Evolutionary conservation across 2,113 vertebrate species (phyloP).

Genomic region (Atractosteus spatula): DNA sequence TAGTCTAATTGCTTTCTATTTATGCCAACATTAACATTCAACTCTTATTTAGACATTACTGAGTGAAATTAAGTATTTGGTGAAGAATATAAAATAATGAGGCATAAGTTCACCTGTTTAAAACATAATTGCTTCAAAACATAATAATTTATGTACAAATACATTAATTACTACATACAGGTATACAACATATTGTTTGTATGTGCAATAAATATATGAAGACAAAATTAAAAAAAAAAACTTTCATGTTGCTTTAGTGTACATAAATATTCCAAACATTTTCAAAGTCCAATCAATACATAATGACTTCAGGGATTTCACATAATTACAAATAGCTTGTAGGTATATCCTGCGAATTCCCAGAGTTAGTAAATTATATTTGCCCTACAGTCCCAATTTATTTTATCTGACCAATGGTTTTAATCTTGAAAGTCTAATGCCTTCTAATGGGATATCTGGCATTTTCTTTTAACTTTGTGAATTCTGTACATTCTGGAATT

Average conservation of each 20-base stretch:
- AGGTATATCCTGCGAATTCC: background rate
- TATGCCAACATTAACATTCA: no score
- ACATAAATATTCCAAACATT: background rate
- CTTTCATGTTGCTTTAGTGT: no score
- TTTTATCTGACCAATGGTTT: slow-evolving; percentile 1
- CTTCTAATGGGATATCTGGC: background rate
- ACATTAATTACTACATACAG: no score
- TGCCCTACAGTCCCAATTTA: background rate
- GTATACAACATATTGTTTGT: no score
- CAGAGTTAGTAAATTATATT: background rate
- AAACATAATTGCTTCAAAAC: no score
- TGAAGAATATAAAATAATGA: slow-evolving; percentile 2
- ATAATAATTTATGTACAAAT: no score
- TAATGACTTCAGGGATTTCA: background rate
- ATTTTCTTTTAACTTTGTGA: background rate
- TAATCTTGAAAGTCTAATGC: background rate
- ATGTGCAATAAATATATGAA: no score
- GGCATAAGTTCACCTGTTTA: no score
- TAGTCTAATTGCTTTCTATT: no score
- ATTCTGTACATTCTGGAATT: background rate
- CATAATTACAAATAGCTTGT: background rate
- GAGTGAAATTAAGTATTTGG: slow-evolving; percentile 22
- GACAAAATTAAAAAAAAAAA: no score
- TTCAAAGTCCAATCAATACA: background rate
- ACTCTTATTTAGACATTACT: slow-evolving; percentile 62